These are phyloP conservation scores for Paracyclopina nana DNA, from an alignment of 1,140 invertebrate species.

Conservation along the genomic window DNA sequence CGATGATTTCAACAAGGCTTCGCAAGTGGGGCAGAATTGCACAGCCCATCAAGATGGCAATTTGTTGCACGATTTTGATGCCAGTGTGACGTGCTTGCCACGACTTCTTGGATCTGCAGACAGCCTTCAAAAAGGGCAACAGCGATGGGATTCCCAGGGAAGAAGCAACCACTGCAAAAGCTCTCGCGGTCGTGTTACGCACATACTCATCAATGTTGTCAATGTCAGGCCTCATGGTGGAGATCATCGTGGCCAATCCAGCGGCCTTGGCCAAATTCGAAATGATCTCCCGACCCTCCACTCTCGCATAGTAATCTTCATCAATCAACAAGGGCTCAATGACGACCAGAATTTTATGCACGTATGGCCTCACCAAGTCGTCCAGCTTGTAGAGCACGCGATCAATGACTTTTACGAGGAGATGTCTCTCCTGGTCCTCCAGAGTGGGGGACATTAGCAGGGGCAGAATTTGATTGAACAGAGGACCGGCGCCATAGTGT, in stretches of 20 bases:
- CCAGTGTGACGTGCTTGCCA: slow-evolving; percentile 99
- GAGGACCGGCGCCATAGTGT: slow-evolving; percentile 90
- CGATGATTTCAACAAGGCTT: slow-evolving; percentile 96
- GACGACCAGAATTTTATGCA: slow-evolving; percentile 97
- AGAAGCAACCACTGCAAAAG: slow-evolving; percentile 97
- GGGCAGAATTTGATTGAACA: slow-evolving; percentile 97
- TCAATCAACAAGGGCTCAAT: slow-evolving; percentile 98
- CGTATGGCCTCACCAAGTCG: slow-evolving; percentile 93
- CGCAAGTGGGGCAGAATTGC: slow-evolving; percentile 96
- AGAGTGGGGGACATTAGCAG: slow-evolving; percentile 96
- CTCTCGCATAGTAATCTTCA: slow-evolving; percentile 98
- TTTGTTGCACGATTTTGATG: slow-evolving; percentile 99
- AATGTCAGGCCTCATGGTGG: slow-evolving; percentile 98
- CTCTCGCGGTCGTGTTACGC: slow-evolving; percentile 92
- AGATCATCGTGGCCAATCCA: slow-evolving; percentile 99
- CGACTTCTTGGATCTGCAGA: slow-evolving; percentile 96
- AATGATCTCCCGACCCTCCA: slow-evolving; percentile 97
- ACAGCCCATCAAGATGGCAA: slow-evolving; percentile 98
- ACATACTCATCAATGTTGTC: slow-evolving; percentile 99
- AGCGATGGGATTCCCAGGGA: slow-evolving; percentile 94
- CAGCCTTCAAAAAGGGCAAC: slow-evolving; percentile 94
- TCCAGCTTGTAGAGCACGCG: slow-evolving; percentile 96
- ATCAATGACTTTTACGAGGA: slow-evolving; percentile 99
- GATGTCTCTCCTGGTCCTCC: slow-evolving; percentile 96
- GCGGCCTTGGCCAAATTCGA: slow-evolving; percentile 98